Conservation (phyloP, 2,888 invertebrate genomes). For the Orchesellides sinensis region DNA sequence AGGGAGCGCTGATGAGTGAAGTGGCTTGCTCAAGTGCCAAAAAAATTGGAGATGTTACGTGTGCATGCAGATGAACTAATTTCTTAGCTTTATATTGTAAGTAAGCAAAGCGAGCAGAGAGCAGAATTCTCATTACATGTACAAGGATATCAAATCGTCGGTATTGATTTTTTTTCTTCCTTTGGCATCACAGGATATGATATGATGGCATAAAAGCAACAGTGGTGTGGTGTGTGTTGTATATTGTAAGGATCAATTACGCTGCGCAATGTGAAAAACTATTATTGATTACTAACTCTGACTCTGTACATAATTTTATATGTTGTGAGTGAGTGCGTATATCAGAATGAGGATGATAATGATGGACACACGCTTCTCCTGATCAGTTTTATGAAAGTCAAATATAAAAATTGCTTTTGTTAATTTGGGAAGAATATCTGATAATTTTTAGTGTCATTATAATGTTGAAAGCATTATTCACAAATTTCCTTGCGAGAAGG, state of each 20-base stretch:
- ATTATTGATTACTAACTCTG: constrained; percentile 53
- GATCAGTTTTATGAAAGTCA: constrained; percentile 20
- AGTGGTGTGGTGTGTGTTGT: constrained; percentile 17
- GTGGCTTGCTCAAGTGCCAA: constrained; percentile 63
- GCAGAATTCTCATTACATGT: constrained; percentile 17
- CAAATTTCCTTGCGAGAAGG: too few relatives aligned
- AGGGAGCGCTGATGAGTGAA: constrained; percentile 61
- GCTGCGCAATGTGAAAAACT: constrained; percentile 59
- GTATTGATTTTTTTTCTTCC: constrained; percentile 56
- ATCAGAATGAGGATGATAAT: too few relatives aligned
- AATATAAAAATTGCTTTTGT: too few relatives aligned
- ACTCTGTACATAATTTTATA: constrained; percentile 12
- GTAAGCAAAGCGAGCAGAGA: constrained; percentile 10
- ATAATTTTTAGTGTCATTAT: too few relatives aligned
- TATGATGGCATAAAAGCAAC: constrained; percentile 52
- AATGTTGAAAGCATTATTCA: too few relatives aligned
- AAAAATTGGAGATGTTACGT: constrained; percentile 53
- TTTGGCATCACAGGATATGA: not conserved
- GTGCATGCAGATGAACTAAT: constrained; percentile 58
- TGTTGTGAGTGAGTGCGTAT: too few relatives aligned
- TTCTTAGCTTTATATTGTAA: constrained; percentile 41
- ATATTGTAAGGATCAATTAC: constrained; percentile 53
- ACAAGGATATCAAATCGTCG: constrained; percentile 62
- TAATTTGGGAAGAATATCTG: too few relatives aligned
- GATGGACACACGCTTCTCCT: not conserved